A percentile compares a stretch with the other conserved stretches of the same genome.
phyloP scores from a whole-genome alignment of 2,797 vertebrate species.

The Xiphorhynchus erythropygius region DNA sequence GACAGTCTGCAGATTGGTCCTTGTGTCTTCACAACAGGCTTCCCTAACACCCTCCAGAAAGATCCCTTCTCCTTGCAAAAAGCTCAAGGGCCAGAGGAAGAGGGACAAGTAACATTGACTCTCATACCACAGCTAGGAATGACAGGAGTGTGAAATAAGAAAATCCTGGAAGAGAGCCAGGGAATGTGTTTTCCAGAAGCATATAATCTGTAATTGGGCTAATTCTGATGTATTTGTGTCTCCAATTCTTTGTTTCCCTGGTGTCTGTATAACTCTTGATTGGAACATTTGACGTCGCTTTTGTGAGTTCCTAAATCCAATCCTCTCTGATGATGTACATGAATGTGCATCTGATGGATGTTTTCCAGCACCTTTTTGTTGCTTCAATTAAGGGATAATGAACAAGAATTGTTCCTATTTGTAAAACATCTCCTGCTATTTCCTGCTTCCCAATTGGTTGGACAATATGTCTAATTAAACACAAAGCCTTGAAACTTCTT shows the following conservation, averaged over 20 bases:
- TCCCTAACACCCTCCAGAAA: neutral
- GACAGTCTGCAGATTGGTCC: neutral
- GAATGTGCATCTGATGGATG: conserved; percentile 80
- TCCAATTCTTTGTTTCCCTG: conserved; percentile 75
- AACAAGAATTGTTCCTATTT: conserved; percentile 83
- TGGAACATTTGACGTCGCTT: conserved; percentile 75
- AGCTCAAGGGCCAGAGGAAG: neutral
- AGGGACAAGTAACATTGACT: neutral
- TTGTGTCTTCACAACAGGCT: neutral
- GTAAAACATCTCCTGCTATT: conserved; percentile 77
- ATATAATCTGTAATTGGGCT: conserved; percentile 78
- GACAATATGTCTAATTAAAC: conserved; percentile 77
- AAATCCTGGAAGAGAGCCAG: conserved; percentile 67
- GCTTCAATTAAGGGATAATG: conserved; percentile 82
- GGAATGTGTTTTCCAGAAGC: conserved; percentile 66
- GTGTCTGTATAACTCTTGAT: conserved; percentile 78
- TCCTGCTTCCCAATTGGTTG: conserved; percentile 73
- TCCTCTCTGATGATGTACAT: conserved; percentile 72
- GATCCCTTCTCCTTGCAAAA: neutral
- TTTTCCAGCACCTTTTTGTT: conserved; percentile 82
- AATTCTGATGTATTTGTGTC: conserved; percentile 76
- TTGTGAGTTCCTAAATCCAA: conserved; percentile 79
- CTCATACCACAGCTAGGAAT: conserved; percentile 1
- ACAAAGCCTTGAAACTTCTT: conserved; percentile 65
- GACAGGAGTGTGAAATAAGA: conserved; percentile 46